Conservation (phyloP, 2,888 invertebrate species). For the Tetanocera ferruginea region DNA sequence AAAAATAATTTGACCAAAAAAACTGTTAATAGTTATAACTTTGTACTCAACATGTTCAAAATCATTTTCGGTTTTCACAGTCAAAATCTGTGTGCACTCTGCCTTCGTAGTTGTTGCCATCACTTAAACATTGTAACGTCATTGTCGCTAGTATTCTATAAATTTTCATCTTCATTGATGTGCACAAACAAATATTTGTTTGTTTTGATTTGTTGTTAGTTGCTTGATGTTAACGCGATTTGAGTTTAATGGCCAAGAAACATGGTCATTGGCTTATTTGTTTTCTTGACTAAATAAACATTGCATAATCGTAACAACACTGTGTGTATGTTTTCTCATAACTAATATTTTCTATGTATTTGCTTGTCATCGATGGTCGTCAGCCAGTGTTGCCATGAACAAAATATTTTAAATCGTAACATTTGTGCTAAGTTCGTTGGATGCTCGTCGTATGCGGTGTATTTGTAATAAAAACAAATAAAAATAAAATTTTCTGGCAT, state of each 20-base stretch:
- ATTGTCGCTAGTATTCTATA: no score
- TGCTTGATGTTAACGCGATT: background rate
- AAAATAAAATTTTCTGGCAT: no score
- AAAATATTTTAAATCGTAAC: no score
- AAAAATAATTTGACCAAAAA: background rate
- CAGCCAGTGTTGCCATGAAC: no score
- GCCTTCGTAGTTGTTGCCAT: background rate
- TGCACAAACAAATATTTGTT: background rate
- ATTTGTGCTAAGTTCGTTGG: no score
- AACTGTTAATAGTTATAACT: background rate
- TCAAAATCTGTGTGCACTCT: background rate
- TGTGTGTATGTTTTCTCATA: background rate
- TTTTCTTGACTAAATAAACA: slow-evolving; percentile 3
- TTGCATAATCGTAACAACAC: slow-evolving; percentile 6
- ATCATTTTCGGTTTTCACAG: no score
- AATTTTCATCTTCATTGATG: background rate
- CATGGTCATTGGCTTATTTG: slow-evolving; percentile 40
- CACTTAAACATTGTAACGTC: background rate
- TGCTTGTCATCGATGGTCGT: background rate
- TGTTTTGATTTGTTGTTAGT: slow-evolving; percentile 16
- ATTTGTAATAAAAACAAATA: no score
- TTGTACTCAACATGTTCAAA: no score
- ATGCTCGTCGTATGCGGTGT: no score
- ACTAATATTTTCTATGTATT: no score
- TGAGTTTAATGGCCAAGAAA: slow-evolving; percentile 41